Percentiles rank a stretch among this genome's conserved stretches.
Conservation (phyloP, 2,797 vertebrate species). For the Sebastes glaucus region DNA sequence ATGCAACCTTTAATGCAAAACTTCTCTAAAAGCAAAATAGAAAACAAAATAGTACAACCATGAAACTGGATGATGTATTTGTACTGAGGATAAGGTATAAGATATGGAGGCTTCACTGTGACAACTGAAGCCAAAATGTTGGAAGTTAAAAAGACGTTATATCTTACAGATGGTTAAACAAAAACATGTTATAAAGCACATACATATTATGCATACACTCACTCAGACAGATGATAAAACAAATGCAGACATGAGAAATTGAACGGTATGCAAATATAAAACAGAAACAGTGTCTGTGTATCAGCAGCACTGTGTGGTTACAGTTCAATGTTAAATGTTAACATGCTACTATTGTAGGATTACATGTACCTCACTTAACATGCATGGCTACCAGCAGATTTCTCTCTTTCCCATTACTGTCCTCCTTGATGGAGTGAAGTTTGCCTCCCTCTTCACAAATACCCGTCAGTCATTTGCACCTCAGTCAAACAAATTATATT, state of each 20-base stretch:
- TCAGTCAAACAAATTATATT: not conserved
- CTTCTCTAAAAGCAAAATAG: not conserved
- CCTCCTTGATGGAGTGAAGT: not conserved
- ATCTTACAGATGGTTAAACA: not conserved
- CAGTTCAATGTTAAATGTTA: not conserved
- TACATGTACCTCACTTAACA: slow-evolving; percentile 1
- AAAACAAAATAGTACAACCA: not conserved
- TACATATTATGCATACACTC: not conserved
- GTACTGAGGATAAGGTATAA: not conserved
- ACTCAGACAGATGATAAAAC: not conserved
- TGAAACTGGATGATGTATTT: not conserved
- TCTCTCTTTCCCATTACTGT: not conserved
- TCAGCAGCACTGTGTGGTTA: not conserved
- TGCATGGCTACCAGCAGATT: slow-evolving; percentile 13
- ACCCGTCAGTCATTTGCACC: not conserved
- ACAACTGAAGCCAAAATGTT: not conserved
- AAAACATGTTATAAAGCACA: not conserved
- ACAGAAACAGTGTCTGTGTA: not conserved
- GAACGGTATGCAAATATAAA: not conserved
- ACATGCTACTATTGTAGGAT: not conserved
- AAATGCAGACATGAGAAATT: not conserved
- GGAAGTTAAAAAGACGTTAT: not conserved
- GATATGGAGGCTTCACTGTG: not conserved
- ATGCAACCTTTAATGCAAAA: not conserved
- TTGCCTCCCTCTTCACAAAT: not conserved